Conservation (phyloP, 2,797 vertebrate genomes). For the Erpetoichthys calabaricus region DNA sequence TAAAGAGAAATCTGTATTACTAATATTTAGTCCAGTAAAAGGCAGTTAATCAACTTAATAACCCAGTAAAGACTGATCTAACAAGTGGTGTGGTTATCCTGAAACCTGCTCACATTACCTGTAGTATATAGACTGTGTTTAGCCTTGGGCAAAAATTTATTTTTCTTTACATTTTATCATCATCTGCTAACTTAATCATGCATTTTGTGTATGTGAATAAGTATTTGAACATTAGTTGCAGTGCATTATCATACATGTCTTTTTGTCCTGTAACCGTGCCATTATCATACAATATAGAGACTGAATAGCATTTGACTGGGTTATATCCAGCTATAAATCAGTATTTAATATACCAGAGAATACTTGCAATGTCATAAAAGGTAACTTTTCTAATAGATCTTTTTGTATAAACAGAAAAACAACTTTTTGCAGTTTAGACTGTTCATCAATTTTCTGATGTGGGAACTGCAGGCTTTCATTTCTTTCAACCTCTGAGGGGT, state of each 20-base stretch:
- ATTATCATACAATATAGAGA: slow-evolving; percentile 4
- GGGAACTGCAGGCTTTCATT: no score
- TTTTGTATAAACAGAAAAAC: no score
- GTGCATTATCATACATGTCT: slow-evolving; percentile 23
- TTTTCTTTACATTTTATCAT: slow-evolving; percentile 5
- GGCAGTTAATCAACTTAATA: slow-evolving; percentile 28
- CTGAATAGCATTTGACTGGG: slow-evolving; percentile 5
- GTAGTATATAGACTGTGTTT: not conserved
- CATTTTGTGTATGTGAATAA: slow-evolving; percentile 18
- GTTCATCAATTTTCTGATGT: no score
- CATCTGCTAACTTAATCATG: slow-evolving; percentile 1
- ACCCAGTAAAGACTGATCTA: slow-evolving; percentile 34
- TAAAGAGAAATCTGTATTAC: slow-evolving; percentile 33
- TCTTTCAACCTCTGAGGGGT: no score
- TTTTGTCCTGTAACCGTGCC: slow-evolving; percentile 24
- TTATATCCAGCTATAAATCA: slow-evolving; percentile 2
- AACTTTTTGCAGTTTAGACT: no score
- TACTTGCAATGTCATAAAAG: not conserved
- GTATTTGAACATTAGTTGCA: slow-evolving; percentile 20
- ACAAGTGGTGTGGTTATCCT: not conserved
- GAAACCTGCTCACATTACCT: not conserved
- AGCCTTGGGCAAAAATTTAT: not conserved
- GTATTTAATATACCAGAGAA: slow-evolving; percentile 5
- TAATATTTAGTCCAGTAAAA: slow-evolving; percentile 45
- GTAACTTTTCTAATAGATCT: no score